Conservation (phyloP, 2,113 vertebrate species). For the Austrofundulus limnaeus region DNA sequence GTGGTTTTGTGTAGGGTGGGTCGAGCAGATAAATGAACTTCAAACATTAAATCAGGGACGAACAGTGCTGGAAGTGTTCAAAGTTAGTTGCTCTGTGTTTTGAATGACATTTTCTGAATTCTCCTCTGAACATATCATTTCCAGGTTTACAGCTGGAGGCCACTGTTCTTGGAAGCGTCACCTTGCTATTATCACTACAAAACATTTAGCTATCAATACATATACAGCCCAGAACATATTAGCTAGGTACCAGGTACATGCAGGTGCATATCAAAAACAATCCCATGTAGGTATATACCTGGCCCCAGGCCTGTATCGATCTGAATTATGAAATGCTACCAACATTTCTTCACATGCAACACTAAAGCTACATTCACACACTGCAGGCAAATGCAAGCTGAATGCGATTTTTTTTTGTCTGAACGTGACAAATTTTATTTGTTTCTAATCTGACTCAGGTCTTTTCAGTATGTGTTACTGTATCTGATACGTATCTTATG, state of each 20-base stretch:
- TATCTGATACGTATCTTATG: no score
- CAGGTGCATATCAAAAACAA: no score
- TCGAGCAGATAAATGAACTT: slow-evolving; percentile 30
- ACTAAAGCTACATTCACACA: no score
- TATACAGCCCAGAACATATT: neutral
- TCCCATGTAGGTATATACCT: no score
- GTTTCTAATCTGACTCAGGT: no score
- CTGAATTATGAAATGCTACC: no score
- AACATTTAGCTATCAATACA: neutral
- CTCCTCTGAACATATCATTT: neutral
- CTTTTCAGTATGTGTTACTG: no score
- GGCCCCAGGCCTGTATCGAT: neutral
- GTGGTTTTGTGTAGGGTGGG: slow-evolving; percentile 36
- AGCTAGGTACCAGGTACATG: no score
- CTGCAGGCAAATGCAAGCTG: no score
- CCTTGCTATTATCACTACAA: neutral
- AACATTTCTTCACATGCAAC: neutral
- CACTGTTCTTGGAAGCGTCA: neutral
- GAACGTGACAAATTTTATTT: no score
- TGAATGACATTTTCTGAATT: neutral
- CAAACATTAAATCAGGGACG: neutral
- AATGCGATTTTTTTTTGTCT: no score
- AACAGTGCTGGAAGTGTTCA: neutral
- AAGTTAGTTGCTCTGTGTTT: neutral
- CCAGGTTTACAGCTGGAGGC: neutral